phyloP scores from a whole-genome alignment of 2,888 invertebrate species.

The Ommatoiulus sabulosus region DNA sequence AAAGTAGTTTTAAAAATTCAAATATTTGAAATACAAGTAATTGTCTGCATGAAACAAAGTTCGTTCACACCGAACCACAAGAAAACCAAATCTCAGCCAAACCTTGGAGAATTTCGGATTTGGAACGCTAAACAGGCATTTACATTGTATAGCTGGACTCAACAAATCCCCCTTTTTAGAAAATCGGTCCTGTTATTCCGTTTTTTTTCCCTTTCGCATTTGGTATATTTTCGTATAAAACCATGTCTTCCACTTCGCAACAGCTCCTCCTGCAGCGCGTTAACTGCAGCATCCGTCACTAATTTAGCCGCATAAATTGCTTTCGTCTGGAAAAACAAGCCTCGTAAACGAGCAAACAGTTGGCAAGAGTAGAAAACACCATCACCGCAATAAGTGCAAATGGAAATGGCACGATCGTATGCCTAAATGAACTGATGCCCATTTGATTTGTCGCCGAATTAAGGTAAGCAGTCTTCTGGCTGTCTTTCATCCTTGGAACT shows the following conservation, averaged over 20 bases:
- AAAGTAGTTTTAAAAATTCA: too few species aligned
- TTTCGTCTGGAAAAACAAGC: neutral
- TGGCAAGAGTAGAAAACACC: neutral
- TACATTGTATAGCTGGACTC: too few species aligned
- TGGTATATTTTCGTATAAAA: neutral
- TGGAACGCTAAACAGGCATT: too few species aligned
- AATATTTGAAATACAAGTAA: too few species aligned
- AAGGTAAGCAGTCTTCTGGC: neutral
- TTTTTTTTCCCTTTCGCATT: too few species aligned
- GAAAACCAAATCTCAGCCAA: too few species aligned
- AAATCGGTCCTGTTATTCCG: too few species aligned
- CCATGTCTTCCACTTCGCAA: too few species aligned
- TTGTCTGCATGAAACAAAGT: too few species aligned
- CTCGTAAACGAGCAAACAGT: neutral
- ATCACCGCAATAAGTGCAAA: neutral
- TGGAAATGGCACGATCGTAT: neutral
- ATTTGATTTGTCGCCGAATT: neutral
- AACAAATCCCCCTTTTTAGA: too few species aligned
- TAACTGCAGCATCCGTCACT: neutral
- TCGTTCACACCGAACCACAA: too few species aligned
- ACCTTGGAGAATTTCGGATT: too few species aligned
- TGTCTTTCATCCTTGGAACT: neutral
- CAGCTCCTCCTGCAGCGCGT: neutral
- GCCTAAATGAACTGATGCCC: neutral
- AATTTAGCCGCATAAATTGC: neutral